Conservation (phyloP, 2,113 vertebrate genomes). For the Cololabis saira region DNA sequence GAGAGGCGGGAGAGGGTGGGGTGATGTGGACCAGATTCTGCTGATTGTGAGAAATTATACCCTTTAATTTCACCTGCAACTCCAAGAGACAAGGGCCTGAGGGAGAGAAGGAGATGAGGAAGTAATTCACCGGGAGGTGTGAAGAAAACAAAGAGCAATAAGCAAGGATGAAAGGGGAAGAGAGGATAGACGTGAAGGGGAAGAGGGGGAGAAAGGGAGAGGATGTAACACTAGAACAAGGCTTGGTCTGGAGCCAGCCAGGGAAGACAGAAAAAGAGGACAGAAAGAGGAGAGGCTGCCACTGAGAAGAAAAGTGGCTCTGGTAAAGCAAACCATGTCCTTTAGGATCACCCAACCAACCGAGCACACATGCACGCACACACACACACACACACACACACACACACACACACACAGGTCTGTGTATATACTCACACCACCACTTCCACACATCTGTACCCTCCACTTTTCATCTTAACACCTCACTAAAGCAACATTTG, state of each 20-base stretch:
- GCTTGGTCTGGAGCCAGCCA: constrained; percentile 67
- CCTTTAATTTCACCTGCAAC: constrained; percentile 75
- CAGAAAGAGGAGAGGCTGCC: constrained; percentile 50
- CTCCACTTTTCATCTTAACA: constrained; percentile 60
- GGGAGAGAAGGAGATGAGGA: constrained; percentile 65
- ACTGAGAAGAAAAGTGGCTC: constrained; percentile 52
- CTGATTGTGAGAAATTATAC: constrained; percentile 80
- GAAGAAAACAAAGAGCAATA: constrained; percentile 49
- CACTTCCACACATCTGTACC: constrained; percentile 28
- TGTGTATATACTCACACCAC: constrained; percentile 11
- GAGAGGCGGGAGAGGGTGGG: constrained; percentile 26
- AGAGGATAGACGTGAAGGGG: constrained; percentile 37
- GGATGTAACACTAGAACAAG: constrained; percentile 60
- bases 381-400: no score
- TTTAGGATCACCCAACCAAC: constrained; percentile 52
- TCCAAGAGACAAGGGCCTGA: constrained; percentile 69
- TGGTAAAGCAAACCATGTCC: constrained; percentile 54
- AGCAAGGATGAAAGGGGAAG: constrained; percentile 31
- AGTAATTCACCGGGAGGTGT: constrained; percentile 63
- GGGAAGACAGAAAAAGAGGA: constrained; percentile 58
- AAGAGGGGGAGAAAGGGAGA: constrained; percentile 1
- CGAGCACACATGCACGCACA: constrained; percentile 21
- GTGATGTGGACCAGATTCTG: constrained; percentile 67
- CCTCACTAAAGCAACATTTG: constrained; percentile 66
- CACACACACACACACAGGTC: constrained; percentile 6